Evolutionary conservation across 2,888 invertebrate species (phyloP).

Genomic region (Chymomyza procnemis): DNA sequence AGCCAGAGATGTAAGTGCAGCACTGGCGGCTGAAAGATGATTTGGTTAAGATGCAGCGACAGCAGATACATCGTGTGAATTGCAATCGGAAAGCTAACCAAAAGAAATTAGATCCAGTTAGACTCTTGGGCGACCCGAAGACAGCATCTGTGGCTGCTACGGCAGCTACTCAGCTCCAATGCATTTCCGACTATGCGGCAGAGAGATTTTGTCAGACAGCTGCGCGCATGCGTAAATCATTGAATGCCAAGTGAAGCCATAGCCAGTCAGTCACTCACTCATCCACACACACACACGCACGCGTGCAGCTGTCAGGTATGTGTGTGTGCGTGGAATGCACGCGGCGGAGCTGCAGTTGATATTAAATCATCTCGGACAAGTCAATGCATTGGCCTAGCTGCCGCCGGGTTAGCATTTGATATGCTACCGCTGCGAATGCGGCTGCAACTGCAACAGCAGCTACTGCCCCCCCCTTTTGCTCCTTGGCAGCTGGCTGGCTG

Average conservation of each 20-base stretch:
- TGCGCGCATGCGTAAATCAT: neutral
- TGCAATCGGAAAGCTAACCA: conserved; percentile 31
- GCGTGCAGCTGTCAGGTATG: neutral
- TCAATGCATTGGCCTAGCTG: neutral
- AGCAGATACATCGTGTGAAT: conserved; percentile 52
- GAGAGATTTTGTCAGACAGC: neutral
- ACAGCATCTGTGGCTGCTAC: conserved; percentile 4
- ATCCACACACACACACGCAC: neutral
- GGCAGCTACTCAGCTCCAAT: conserved; percentile 14
- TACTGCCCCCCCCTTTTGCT: conserved; percentile 5
- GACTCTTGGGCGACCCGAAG: conserved; percentile 14
- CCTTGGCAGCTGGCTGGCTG: neutral
- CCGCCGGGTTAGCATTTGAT: conserved; percentile 13
- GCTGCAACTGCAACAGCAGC: conserved; percentile 18
- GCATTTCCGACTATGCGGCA: neutral
- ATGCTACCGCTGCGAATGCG: neutral
- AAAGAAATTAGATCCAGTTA: conserved; percentile 58
- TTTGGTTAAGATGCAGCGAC: neutral
- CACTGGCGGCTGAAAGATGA: conserved; percentile 11
- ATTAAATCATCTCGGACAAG: conserved; percentile 54
- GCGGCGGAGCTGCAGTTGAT: conserved; percentile 35
- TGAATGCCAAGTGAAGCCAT: neutral
- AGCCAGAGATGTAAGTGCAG: neutral
- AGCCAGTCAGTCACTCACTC: neutral
- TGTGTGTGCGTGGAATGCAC: neutral